Evolutionary conservation across 2,797 vertebrate genomes (phyloP).

Genomic region (Etheostoma nigrum): DNA sequence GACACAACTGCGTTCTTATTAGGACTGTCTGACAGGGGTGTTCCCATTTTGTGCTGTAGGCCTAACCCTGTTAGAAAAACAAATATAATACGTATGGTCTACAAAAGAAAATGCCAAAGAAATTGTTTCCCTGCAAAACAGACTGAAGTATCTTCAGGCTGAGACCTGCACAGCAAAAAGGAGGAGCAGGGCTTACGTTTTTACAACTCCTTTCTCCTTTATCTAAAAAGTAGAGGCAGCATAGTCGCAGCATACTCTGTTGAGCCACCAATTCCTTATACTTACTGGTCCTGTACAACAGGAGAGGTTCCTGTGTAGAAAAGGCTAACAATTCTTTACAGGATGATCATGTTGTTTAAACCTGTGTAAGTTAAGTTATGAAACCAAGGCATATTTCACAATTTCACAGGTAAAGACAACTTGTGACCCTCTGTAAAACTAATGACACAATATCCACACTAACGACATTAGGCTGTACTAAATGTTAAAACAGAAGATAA

Average conservation of each 20-base stretch:
- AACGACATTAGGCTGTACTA: background rate
- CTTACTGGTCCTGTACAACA: too few relatives aligned
- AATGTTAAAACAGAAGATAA: background rate
- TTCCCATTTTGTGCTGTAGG: background rate
- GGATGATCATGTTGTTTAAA: too few relatives aligned
- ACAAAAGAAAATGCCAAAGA: background rate
- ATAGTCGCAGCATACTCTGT: too few relatives aligned
- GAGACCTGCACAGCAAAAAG: too few relatives aligned
- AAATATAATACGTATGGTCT: background rate
- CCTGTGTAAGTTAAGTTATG: too few relatives aligned
- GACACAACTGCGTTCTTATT: slow-evolving; percentile 16
- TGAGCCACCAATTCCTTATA: too few relatives aligned
- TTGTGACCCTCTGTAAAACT: background rate
- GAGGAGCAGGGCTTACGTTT: too few relatives aligned
- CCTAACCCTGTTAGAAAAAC: background rate
- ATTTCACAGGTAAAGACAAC: background rate
- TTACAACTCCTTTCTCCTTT: too few relatives aligned
- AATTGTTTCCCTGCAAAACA: background rate
- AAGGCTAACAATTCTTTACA: too few relatives aligned
- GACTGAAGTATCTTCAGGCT: background rate
- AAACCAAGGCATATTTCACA: background rate
- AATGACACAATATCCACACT: background rate
- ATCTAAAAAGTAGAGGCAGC: too few relatives aligned
- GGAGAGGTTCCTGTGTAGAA: too few relatives aligned
- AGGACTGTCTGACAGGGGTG: background rate